These are phyloP conservation scores for Sebastiscus tertius DNA, from an alignment of 2,797 vertebrate genomes.

Conservation along the genomic window DNA sequence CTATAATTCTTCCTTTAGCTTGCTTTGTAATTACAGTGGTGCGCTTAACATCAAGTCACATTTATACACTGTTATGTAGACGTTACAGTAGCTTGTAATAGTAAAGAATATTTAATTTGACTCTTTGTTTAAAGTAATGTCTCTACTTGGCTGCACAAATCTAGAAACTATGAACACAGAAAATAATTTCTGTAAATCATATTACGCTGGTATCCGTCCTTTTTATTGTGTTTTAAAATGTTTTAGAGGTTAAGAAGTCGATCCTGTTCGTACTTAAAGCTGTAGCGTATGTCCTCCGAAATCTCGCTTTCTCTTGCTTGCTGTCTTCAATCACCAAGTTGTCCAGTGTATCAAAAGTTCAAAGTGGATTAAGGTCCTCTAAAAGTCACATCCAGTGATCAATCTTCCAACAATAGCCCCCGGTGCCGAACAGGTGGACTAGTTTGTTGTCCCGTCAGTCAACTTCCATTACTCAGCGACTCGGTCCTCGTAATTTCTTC, in stretches of 20 bases:
- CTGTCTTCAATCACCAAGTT: slow-evolving; percentile 27
- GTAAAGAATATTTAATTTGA: background rate
- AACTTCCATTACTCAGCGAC: slow-evolving; percentile 29
- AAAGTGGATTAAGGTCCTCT: slow-evolving; percentile 23
- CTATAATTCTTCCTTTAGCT: slow-evolving; percentile 62
- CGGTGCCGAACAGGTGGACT: slow-evolving; percentile 59
- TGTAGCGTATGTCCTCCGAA: slow-evolving; percentile 25
- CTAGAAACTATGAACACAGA: background rate
- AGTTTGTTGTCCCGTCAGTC: slow-evolving; percentile 55
- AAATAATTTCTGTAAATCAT: background rate
- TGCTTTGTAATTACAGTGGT: slow-evolving; percentile 80
- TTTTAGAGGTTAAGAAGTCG: background rate
- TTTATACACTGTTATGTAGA: slow-evolving; percentile 29
- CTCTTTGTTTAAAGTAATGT: background rate
- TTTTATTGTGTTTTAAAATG: background rate
- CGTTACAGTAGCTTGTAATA: slow-evolving; percentile 13
- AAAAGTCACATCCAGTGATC: slow-evolving; percentile 35
- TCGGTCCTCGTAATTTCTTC: slow-evolving; percentile 32
- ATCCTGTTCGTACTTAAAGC: slow-evolving; percentile 46
- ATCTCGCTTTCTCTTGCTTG: slow-evolving; percentile 9
- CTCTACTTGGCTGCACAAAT: background rate
- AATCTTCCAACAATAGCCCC: slow-evolving; percentile 47
- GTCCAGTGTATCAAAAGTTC: slow-evolving; percentile 46
- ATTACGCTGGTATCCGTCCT: background rate
- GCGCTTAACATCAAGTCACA: slow-evolving; percentile 65